phyloP scores from a whole-genome alignment of 2,797 vertebrate species.

The Chloroceryle inda region DNA sequence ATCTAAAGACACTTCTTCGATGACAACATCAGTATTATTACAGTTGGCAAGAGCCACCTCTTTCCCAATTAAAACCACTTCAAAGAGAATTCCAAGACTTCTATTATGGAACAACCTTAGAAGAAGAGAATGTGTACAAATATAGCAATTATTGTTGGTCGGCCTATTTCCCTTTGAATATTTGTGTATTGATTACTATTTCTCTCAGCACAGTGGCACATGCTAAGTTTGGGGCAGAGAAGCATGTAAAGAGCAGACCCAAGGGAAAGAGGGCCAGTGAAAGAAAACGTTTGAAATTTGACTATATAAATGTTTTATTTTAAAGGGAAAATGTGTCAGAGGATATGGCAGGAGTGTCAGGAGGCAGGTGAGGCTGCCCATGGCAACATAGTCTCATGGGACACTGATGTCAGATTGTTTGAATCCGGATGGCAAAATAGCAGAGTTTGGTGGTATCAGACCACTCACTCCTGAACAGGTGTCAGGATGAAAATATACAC shows the following conservation, averaged over 20 bases:
- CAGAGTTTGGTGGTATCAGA: neutral
- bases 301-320: neutral
- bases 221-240: accelerated
- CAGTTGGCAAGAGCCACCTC: neutral
- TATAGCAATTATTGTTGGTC: neutral
- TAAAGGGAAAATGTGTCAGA: neutral
- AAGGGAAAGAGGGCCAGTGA: neutral
- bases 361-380: neutral
- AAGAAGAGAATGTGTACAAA: neutral
- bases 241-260: neutral
- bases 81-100: neutral
- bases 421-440: neutral
- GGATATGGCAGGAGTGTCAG: neutral
- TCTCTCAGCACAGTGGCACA: neutral
- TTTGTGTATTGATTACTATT: neutral
- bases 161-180: neutral
- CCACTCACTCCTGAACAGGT: neutral
- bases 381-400: accelerated
- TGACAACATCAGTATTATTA: neutral
- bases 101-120: neutral
- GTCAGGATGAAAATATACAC: neutral
- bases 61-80: conserved; percentile 3
- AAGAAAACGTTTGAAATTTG: neutral
- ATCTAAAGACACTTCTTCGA: neutral
- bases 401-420: accelerated